Evolutionary conservation across 1,140 invertebrate species (phyloP).

Genomic region (Drosophila tropicalis): DNA sequence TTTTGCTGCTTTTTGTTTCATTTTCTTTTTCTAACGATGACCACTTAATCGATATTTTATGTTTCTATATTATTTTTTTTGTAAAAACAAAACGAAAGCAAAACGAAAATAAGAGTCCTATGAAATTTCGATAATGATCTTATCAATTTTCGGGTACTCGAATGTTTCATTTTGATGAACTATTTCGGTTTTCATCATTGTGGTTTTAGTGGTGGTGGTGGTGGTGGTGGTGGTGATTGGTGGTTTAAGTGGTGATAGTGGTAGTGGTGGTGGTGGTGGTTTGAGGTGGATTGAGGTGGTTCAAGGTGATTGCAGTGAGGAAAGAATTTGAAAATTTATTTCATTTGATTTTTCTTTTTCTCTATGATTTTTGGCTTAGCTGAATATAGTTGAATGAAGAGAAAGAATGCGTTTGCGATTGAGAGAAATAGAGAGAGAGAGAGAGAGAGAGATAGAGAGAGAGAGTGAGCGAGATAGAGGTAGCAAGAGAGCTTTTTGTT

Average conservation of each 20-base stretch:
- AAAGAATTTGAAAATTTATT: background rate
- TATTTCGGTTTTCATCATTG: slow-evolving; percentile 8
- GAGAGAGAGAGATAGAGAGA: background rate
- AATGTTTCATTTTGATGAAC: slow-evolving; percentile 58
- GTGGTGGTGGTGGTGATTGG: too few relatives aligned
- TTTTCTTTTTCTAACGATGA: slow-evolving; percentile 71
- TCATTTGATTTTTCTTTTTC: slow-evolving; percentile 17
- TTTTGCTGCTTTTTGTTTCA: slow-evolving; percentile 21
- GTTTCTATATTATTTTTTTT: slow-evolving; percentile 38
- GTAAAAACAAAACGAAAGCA: slow-evolving; percentile 51
- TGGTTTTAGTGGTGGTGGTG: background rate
- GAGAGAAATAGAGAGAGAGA: slow-evolving; percentile 10
- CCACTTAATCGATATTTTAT: slow-evolving; percentile 83
- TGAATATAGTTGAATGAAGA: slow-evolving; percentile 33
- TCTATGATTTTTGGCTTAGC: slow-evolving; percentile 41
- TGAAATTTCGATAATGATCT: slow-evolving; percentile 83
- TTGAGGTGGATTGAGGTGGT: slow-evolving; percentile 30
- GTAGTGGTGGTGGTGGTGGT: background rate
- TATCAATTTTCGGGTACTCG: slow-evolving; percentile 62
- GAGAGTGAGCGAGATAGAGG: slow-evolving; percentile 30
- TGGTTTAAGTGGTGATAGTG: too few relatives aligned
- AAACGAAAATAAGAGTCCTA: slow-evolving; percentile 55
- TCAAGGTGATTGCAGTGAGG: slow-evolving; percentile 64
- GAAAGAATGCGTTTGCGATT: slow-evolving; percentile 40
- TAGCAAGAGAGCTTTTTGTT: slow-evolving; percentile 43